phyloP scores from a whole-genome alignment of 2,888 invertebrate species.

The Melanophora roralis region DNA sequence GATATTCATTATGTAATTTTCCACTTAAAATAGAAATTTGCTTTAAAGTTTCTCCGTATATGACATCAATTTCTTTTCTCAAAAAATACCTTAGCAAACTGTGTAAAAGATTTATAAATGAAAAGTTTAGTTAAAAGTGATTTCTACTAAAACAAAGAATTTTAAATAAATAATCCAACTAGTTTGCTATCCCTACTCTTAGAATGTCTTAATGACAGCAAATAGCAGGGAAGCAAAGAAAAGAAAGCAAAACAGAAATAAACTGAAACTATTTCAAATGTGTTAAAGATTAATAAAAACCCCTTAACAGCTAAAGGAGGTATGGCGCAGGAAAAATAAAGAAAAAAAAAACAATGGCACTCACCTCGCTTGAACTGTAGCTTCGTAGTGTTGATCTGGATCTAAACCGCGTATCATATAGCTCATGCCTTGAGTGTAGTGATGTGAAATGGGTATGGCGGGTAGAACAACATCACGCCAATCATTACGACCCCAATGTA shows the following conservation, averaged over 20 bases:
- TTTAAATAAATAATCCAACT: constrained; percentile 20
- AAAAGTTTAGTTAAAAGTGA: constrained; percentile 32
- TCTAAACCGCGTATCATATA: constrained; percentile 83
- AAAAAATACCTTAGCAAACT: constrained; percentile 5
- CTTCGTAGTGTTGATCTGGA: constrained; percentile 82
- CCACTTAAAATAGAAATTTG: constrained; percentile 12
- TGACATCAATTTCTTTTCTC: not conserved
- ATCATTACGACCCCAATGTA: constrained; percentile 78
- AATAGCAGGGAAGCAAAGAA: not conserved
- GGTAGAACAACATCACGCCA: constrained; percentile 81
- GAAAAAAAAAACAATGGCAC: constrained; percentile 42
- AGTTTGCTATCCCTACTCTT: not conserved
- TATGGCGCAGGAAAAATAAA: not conserved
- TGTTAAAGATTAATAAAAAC: constrained; percentile 5
- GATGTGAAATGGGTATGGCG: constrained; percentile 78
- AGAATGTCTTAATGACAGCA: constrained; percentile 25
- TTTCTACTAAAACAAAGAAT: not conserved
- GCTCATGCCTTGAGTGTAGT: constrained; percentile 81
- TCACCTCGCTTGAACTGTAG: constrained; percentile 81
- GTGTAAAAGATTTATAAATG: constrained; percentile 19
- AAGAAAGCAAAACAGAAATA: not conserved
- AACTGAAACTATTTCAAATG: not conserved
- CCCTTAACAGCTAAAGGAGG: not conserved
- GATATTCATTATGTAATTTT: constrained; percentile 13
- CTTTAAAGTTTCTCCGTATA: not conserved